Percentiles rank a stretch among this genome's conserved stretches.
phyloP scores from a whole-genome alignment of 2,797 vertebrate genomes.

The Lepilemur septentrionalis region DNA sequence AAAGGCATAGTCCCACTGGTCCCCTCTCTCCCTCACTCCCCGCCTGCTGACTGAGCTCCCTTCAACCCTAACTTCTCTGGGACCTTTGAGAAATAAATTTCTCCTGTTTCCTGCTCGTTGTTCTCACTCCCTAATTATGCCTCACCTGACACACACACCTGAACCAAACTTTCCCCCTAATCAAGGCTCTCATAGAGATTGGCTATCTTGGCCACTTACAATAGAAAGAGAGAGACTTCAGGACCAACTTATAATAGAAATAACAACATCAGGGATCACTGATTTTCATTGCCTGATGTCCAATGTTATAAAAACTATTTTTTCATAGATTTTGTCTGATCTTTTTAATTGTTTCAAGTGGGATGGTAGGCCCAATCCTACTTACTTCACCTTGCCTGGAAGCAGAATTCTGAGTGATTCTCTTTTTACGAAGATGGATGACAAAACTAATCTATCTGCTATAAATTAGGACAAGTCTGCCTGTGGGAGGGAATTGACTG shows the following conservation, averaged over 20 bases:
- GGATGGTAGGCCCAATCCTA: background rate
- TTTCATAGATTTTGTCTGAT: background rate
- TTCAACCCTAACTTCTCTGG: background rate
- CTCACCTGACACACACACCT: background rate
- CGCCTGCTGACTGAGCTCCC: rapidly evolving
- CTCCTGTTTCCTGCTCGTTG: background rate
- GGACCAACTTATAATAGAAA: background rate
- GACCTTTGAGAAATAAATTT: too few relatives aligned
- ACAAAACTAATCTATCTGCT: background rate
- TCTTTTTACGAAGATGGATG: background rate
- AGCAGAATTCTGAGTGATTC: background rate
- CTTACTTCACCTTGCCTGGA: background rate
- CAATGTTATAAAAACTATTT: background rate
- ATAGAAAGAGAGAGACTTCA: background rate
- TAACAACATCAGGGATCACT: background rate
- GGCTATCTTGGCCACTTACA: background rate
- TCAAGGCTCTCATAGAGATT: background rate
- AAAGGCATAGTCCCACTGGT: background rate
- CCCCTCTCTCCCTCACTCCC: background rate
- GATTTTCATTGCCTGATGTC: background rate
- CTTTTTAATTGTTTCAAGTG: background rate
- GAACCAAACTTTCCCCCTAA: background rate
- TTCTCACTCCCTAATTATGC: background rate
- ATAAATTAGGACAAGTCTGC: background rate
- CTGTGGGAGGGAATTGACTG: background rate